Conservation (phyloP, 2,888 invertebrate genomes). For the Achlya flavicornis region DNA sequence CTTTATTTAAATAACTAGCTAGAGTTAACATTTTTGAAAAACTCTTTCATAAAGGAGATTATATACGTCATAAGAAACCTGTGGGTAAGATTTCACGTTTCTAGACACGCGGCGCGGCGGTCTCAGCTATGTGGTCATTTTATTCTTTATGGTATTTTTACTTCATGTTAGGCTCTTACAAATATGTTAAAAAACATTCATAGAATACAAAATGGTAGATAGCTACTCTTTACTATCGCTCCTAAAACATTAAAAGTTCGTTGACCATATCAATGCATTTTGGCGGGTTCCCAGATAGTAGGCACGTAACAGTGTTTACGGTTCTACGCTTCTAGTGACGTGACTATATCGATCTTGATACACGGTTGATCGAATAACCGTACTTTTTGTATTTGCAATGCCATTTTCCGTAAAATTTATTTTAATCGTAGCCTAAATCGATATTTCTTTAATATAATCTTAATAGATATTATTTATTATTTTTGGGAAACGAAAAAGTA, state of each 20-base stretch:
- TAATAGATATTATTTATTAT: background rate
- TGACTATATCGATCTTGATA: slow-evolving; percentile 63
- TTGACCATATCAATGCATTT: slow-evolving; percentile 54
- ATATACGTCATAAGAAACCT: no score
- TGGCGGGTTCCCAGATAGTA: slow-evolving; percentile 43
- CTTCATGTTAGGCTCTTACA: no score
- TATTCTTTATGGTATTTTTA: no score
- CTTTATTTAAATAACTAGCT: no score
- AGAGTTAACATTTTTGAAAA: no score
- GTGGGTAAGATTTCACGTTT: no score
- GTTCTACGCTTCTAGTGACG: slow-evolving; percentile 60
- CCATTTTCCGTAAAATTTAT: background rate
- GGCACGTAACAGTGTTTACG: slow-evolving; percentile 62
- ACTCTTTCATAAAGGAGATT: no score
- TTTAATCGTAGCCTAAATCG: background rate
- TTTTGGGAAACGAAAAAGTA: background rate
- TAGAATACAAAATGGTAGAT: background rate
- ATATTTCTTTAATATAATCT: background rate
- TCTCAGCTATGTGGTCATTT: no score
- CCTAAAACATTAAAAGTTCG: slow-evolving; percentile 26
- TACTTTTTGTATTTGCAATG: slow-evolving; percentile 23
- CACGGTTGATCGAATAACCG: slow-evolving; percentile 45
- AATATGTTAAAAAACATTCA: background rate
- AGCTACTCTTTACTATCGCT: background rate
- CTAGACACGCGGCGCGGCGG: no score